Base-by-base conservation (phyloP, 2,888 invertebrate genomes). In the Neoaliturus tenellus region DNA sequence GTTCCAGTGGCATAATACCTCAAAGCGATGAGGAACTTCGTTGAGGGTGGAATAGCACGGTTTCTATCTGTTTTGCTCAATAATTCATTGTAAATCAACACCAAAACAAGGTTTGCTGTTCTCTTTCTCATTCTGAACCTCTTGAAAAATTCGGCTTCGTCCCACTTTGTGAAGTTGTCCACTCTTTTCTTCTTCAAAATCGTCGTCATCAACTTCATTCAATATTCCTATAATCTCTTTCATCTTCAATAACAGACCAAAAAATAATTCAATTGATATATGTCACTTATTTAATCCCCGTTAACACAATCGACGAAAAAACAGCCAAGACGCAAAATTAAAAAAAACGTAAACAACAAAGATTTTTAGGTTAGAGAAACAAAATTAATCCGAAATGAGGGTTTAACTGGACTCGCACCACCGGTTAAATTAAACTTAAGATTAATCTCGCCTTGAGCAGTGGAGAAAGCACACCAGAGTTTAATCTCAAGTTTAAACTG, bases 1-100 rank as follows among this genome's bases (percentile, higher is more conserved):
- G 33, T 80, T n/a, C 80, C 80, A 12, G 51, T 80, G 2, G 80
- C 51, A 33, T 51, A 80, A 80, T 41, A 80, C 6, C 80, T 20
- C 17, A 67, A 35, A 17, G 67, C 67, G 14, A 67, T 33, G 33
- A 67, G 35, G 17, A 67, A 35, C 33, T 67, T 67, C 55, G 23
- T 23, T 55, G 55, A 55, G 20, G 67, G 67, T 4, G 67, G 31
- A 33, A 67, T 67, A 10, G 67, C 67, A n/a, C 67, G 10, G 31
- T 67, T 67, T 67, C 35, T 67, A 35, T 67, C 35, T 5, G 31
- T 67, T 55, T 55, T 6, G 12, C 55, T 35, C 14, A 1, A 67
- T 31, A 67, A 31, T 35, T 67, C 31, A 17, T 67, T 67, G 28
- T 28, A 6, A 17, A 67, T 67, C 33, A 67, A 17, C 14, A 31